Conservation (phyloP, 2,113 vertebrate genomes). For the Nothocercus nigrocapillus region DNA sequence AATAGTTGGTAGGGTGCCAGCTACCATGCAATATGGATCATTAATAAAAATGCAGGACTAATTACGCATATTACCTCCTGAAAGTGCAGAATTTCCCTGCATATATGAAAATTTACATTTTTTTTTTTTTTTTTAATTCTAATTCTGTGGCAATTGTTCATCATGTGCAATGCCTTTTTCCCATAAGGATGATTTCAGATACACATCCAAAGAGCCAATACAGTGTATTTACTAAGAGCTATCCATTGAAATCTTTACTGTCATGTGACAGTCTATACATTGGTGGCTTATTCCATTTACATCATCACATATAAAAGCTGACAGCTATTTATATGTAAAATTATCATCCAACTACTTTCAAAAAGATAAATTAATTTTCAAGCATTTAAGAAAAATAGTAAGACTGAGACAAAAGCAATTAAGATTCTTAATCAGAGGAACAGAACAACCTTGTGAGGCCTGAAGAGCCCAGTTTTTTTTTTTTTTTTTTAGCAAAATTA, state of each 20-base stretch:
- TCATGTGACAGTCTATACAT: background rate
- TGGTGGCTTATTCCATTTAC: background rate
- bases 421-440: background rate
- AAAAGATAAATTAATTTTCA: background rate
- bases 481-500: background rate
- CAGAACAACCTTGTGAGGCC: background rate
- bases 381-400: background rate
- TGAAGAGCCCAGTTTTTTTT: background rate
- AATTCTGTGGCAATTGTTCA: background rate
- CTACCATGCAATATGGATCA: background rate
- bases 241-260: background rate
- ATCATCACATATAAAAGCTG: background rate
- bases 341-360: background rate
- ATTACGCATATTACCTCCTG: background rate
- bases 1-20: background rate
- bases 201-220: background rate
- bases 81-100: background rate
- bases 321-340: background rate
- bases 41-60: background rate
- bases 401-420: background rate
- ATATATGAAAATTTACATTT: background rate
- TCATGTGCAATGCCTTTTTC: background rate
- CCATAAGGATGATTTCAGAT: background rate
- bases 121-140: background rate
- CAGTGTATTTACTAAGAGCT: background rate